Percentiles rank a stretch among this genome's conserved stretches.
phyloP scores from a whole-genome alignment of 2,888 invertebrate genomes.

The Cataglyphis altisquamis region DNA sequence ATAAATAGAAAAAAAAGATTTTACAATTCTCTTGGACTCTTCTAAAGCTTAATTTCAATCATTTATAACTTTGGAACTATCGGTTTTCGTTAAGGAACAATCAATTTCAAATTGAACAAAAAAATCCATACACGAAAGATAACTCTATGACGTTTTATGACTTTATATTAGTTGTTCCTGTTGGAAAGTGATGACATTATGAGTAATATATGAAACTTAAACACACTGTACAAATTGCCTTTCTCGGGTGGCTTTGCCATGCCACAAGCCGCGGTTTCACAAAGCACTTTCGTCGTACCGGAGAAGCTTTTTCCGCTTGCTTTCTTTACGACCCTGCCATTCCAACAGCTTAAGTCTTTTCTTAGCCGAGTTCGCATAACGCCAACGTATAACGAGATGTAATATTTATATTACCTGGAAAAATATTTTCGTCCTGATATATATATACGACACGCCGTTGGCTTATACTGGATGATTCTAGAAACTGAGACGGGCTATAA shows the following conservation, averaged over 20 bases:
- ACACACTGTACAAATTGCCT: slow-evolving; percentile 57
- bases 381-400: slow-evolving; percentile 59
- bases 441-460: not conserved
- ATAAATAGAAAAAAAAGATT: not conserved
- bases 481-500: not conserved
- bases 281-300: slow-evolving; percentile 50
- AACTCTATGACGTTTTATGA: not conserved
- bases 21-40: not conserved
- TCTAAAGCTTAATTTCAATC: slow-evolving; percentile 1
- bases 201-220: slow-evolving; percentile 54
- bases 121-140: not conserved
- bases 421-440: slow-evolving; percentile 42
- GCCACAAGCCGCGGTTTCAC: slow-evolving; percentile 8
- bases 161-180: slow-evolving; percentile 10
- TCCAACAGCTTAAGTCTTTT: slow-evolving; percentile 65
- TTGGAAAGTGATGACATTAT: slow-evolving; percentile 24
- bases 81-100: not conserved
- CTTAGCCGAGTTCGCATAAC: slow-evolving; percentile 45
- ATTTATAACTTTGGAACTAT: not conserved
- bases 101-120: not conserved
- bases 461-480: slow-evolving; percentile 18
- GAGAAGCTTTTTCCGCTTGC: slow-evolving; percentile 64
- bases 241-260: slow-evolving; percentile 44
- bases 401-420: slow-evolving; percentile 63
- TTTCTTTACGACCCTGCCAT: slow-evolving; percentile 59